Base-by-base conservation (phyloP, 2,888 invertebrate genomes). In the Leptarthrus brevirostris region DNA sequence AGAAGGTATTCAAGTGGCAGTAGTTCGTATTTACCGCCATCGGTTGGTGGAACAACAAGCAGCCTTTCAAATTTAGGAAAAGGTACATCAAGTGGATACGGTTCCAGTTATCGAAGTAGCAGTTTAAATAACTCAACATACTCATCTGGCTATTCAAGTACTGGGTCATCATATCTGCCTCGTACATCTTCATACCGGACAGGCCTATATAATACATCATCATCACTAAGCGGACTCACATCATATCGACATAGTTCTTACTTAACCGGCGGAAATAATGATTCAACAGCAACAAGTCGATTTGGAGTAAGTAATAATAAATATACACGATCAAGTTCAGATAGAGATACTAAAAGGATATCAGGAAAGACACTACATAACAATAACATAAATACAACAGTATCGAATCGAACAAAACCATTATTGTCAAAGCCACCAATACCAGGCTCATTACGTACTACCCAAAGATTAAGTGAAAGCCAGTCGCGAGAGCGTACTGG, bases 21-120 rank as follows among this genome's bases (percentile, higher is more conserved):
- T 80, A 83, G 82, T 81, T 81, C 83, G 71, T 85, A 83, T 81
- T 81, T 83, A 81, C 82, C 84, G 79, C 80, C 84, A 77, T 80
- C 82, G 76, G 79, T 82, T 77, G 80, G 80, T 78, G 78, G 80
- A 74, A 78, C 78, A 78, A 79, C 78, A 72, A 74, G 72, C 53
- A 74, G 61, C 52, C 47, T 16, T 24, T 58, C 47, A 44, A 72
- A 44, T 56, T 40, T 71, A 36, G 70, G 70, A 40, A 71, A 71
- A 53, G 56, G 24, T 72, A 14, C 77, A 61, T 72, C 79, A 49
- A 82, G 81, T 79, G 79, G 82, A 58, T 82, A 83, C 74, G 79
- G 79, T 72, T 81, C 82, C 74, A 80, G 77, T 69, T 79, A 78
- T 75, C 77, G 78, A 69, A 78, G 79, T 76, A 78, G 77, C 75